phyloP scores from a whole-genome alignment of 2,888 invertebrate species.

The Drosophila stalkeri region DNA sequence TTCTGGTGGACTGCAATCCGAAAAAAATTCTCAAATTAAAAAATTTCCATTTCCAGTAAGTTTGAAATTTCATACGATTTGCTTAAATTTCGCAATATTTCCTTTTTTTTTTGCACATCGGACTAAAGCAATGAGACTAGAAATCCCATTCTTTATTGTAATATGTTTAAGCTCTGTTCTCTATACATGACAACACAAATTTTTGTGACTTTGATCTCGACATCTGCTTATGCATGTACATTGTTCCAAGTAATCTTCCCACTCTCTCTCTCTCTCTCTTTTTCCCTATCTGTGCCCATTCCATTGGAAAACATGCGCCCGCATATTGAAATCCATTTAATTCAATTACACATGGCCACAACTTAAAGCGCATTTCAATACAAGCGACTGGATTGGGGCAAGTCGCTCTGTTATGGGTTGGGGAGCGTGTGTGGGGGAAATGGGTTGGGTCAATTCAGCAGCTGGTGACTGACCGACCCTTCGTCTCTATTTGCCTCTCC shows the following conservation, averaged over 20 bases:
- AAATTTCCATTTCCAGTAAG: neutral
- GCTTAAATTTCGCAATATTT: neutral
- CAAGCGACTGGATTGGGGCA: constrained; percentile 21
- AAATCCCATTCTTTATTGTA: neutral
- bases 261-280: neutral
- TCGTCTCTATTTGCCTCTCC: neutral
- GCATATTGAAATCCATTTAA: constrained; percentile 80
- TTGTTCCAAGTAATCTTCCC: constrained; percentile 20
- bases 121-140: too few relatives aligned
- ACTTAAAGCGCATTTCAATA: constrained; percentile 76
- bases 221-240: constrained; percentile 54
- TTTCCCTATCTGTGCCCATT: neutral
- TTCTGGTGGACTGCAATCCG: too few relatives aligned
- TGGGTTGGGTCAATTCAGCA: constrained; percentile 39
- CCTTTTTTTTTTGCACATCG: too few relatives aligned
- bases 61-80: neutral
- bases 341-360: constrained; percentile 76
- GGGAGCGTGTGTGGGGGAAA: neutral
- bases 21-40: neutral
- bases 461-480: constrained; percentile 46
- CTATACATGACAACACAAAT: constrained; percentile 2
- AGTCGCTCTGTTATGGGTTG: neutral
- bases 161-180: constrained; percentile 11
- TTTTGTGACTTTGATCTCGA: constrained; percentile 39
- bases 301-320: constrained; percentile 67